Conservation (phyloP, 1,140 invertebrate genomes). For the Sinella curviseta region DNA sequence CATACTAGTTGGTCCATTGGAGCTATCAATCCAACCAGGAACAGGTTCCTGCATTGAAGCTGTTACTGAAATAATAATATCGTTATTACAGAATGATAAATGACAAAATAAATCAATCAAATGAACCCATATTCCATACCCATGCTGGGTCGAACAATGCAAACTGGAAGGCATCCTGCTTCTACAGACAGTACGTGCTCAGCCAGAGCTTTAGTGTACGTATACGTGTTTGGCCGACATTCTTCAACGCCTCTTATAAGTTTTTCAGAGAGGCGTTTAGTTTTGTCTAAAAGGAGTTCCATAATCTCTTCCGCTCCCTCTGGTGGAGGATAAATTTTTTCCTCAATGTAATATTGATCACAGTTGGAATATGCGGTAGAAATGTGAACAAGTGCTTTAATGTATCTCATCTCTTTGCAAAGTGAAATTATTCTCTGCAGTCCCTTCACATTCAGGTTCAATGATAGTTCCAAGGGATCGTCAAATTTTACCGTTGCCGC, state of each 20-base stretch:
- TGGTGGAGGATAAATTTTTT: not conserved
- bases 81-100: not conserved
- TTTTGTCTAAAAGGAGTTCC: not conserved
- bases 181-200: not conserved
- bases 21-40: not conserved
- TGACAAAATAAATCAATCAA: not conserved
- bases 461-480: not conserved
- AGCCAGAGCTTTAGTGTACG: not conserved
- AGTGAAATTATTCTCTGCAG: not conserved
- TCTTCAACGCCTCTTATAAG: too few species aligned
- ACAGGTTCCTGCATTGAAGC: not conserved
- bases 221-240: not conserved
- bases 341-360: not conserved
- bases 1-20: not conserved
- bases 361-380: not conserved
- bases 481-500: not conserved
- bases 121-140: not conserved
- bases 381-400: not conserved
- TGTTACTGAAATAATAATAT: not conserved
- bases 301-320: too few species aligned
- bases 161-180: not conserved
- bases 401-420: not conserved
- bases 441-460: not conserved
- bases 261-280: not conserved
- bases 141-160: not conserved